Percentiles rank a stretch among this genome's conserved stretches.
Evolutionary conservation across 1,140 invertebrate species (phyloP).

Genomic region (Diachasma alloeum): DNA sequence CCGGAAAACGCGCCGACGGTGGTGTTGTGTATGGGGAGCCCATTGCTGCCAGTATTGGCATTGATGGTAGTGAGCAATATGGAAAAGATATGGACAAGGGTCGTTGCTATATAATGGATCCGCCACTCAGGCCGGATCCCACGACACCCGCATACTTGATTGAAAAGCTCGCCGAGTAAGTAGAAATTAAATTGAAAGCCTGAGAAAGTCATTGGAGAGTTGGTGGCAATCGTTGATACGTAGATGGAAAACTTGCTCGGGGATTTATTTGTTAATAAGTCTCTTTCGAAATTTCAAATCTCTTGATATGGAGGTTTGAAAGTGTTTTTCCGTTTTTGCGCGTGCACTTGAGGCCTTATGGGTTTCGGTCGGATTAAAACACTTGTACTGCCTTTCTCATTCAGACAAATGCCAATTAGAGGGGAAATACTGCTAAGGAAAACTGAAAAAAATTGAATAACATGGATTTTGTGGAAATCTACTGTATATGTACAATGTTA

Average conservation of each 20-base stretch:
- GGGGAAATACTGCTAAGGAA: not conserved
- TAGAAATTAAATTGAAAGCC: conserved; percentile 39
- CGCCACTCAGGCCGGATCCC: conserved; percentile 82
- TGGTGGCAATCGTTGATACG: not conserved
- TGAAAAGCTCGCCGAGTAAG: conserved; percentile 87
- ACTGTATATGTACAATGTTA: no score
- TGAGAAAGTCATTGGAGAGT: conserved; percentile 14
- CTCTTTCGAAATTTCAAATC: not conserved
- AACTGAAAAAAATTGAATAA: not conserved
- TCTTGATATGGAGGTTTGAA: not conserved
- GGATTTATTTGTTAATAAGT: not conserved
- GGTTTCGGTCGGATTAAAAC: not conserved
- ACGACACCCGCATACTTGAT: conserved; percentile 84
- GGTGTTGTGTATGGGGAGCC: conserved; percentile 81
- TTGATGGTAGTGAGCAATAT: conserved; percentile 68
- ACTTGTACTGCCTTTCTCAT: not conserved
- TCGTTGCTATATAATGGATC: conserved; percentile 71
- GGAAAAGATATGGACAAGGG: conserved; percentile 56
- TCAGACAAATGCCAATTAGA: not conserved
- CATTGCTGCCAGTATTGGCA: conserved; percentile 76
- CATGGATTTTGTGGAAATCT: not conserved
- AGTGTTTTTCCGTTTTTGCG: not conserved
- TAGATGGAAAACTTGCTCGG: not conserved
- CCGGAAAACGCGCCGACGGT: conserved; percentile 64
- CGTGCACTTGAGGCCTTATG: not conserved